Percentiles rank a stretch among this genome's conserved stretches.
phyloP scores from a whole-genome alignment of 2,797 vertebrate genomes.

The Liparis tanakae region DNA sequence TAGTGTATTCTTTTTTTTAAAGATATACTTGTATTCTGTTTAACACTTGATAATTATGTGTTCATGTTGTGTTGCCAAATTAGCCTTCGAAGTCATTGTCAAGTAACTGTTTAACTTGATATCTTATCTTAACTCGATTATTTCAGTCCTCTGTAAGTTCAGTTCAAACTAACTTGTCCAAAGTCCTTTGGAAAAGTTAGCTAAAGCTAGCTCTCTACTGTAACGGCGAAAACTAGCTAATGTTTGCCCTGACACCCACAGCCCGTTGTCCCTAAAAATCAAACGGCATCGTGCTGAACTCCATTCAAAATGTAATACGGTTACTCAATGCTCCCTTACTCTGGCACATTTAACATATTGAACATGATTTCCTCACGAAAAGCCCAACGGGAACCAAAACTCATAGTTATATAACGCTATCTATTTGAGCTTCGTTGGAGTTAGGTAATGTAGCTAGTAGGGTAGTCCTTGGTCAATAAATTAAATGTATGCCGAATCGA shows the following conservation, averaged over 20 bases:
- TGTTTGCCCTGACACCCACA: too few species aligned
- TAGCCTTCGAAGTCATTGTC: conserved; percentile 2
- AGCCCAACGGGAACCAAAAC: background rate
- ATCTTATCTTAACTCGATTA: conserved; percentile 17
- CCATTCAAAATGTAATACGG: background rate
- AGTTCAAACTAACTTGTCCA: conserved; percentile 9
- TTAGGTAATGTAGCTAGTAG: background rate
- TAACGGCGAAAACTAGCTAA: background rate
- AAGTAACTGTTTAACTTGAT: conserved; percentile 3
- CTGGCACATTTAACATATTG: background rate
- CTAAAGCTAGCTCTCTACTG: background rate
- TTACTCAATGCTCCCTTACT: background rate
- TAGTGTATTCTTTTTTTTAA: background rate
- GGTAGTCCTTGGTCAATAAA: accelerated
- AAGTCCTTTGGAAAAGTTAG: conserved; percentile 27
- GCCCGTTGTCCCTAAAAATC: background rate
- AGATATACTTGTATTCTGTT: background rate
- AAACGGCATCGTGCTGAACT: background rate
- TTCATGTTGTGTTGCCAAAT: too few species aligned
- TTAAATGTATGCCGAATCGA: background rate
- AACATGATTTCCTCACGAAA: background rate
- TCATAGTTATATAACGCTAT: too few species aligned
- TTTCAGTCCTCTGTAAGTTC: background rate
- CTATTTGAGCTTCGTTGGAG: background rate
- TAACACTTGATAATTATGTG: background rate